Evolutionary conservation across 2,888 invertebrate genomes (phyloP).

Genomic region (Drosophila dives): DNA sequence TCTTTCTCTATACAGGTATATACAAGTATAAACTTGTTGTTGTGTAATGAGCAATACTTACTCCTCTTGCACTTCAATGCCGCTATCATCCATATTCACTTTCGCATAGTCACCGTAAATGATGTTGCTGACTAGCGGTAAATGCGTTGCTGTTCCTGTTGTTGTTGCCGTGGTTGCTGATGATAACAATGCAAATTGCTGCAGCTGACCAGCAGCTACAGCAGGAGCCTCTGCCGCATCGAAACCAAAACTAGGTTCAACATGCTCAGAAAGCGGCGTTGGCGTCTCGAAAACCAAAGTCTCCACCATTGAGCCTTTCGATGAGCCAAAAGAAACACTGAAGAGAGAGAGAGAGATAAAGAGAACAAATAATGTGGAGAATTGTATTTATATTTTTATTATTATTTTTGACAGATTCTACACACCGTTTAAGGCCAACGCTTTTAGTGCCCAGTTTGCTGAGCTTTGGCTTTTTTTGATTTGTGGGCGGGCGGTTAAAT

Average conservation of each 20-base stretch:
- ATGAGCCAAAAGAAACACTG: conserved; percentile 97
- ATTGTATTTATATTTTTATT: neutral
- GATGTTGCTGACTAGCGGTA: conserved; percentile 54
- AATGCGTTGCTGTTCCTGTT: conserved; percentile 66
- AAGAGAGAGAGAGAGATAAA: conserved; percentile 55
- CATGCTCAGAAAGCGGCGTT: conserved; percentile 87
- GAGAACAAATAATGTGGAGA: conserved; percentile 50
- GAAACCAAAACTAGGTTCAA: conserved; percentile 84
- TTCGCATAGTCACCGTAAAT: conserved; percentile 64
- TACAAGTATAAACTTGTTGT: conserved; percentile 12
- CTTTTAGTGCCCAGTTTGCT: conserved; percentile 83
- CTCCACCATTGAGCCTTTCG: conserved; percentile 97
- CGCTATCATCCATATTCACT: conserved; percentile 83
- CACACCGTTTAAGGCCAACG: conserved; percentile 84
- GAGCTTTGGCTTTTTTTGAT: conserved; percentile 81
- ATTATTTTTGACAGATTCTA: conserved; percentile 7
- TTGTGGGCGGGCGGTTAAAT: conserved; percentile 71
- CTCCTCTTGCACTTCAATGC: conserved; percentile 85
- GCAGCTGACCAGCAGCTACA: conserved; percentile 72
- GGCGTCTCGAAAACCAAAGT: conserved; percentile 95
- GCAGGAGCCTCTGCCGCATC: conserved; percentile 66
- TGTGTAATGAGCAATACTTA: conserved; percentile 69
- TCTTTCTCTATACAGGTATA: neutral
- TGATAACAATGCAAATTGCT: conserved; percentile 20
- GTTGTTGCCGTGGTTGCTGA: conserved; percentile 68